These are phyloP conservation scores for Neoascia interrupta DNA, from an alignment of 2,888 invertebrate genomes.

Conservation along the genomic window DNA sequence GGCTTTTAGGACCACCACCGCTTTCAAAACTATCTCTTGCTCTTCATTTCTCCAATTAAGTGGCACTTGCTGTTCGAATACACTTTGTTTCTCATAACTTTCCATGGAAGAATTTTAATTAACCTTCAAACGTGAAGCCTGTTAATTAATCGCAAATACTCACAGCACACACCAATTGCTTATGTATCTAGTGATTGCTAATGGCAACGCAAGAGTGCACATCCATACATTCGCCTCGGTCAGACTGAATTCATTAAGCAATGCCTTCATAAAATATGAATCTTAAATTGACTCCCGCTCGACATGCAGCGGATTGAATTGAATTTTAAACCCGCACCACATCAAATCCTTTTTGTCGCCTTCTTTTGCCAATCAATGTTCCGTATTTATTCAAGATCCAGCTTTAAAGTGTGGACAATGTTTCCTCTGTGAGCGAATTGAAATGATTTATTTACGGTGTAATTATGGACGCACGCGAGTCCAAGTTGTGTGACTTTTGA, in stretches of 20 bases:
- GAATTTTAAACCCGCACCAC: conserved; percentile 31
- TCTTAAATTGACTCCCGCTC: conserved; percentile 33
- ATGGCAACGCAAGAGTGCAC: conserved; percentile 51
- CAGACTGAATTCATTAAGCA: conserved; percentile 24
- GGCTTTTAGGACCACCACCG: not conserved
- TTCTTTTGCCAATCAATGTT: no score
- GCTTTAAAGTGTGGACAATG: conserved; percentile 34
- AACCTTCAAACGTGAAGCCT: conserved; percentile 52
- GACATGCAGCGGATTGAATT: conserved; percentile 44
- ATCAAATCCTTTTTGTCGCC: conserved; percentile 7
- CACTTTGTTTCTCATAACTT: conserved; percentile 36
- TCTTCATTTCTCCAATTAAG: conserved; percentile 28
- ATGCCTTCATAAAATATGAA: conserved; percentile 43
- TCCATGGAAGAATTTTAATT: conserved; percentile 56
- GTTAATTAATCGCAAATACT: conserved; percentile 53
- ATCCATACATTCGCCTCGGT: conserved; percentile 33
- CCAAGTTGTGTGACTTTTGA: conserved; percentile 16
- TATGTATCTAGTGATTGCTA: conserved; percentile 46
- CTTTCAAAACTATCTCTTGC: conserved; percentile 9
- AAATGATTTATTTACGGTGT: conserved; percentile 61
- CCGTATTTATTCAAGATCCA: conserved; percentile 30
- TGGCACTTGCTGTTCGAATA: not conserved
- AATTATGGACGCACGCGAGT: conserved; percentile 42
- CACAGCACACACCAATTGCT: conserved; percentile 26
- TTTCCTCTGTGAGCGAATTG: conserved; percentile 41